Evolutionary conservation across 2,113 vertebrate genomes (phyloP), one percentile per base, ranked within the genome.

Genomic region (Carettochelys insculpta): DNA sequence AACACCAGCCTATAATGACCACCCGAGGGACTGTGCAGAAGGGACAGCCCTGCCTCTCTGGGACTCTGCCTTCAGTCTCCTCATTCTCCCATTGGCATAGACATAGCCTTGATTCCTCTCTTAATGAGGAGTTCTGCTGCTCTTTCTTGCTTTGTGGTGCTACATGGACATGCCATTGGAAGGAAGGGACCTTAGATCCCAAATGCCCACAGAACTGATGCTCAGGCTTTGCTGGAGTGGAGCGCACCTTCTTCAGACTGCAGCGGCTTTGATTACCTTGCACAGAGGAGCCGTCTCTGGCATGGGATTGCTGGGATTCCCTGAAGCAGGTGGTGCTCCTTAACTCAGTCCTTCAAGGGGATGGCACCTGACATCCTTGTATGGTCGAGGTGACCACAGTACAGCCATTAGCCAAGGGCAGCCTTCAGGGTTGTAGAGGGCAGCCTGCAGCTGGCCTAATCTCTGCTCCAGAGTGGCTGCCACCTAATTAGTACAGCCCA

Each of bases 1-100:
- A 92, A 94, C 84, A 93, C 77, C 83, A 95, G 83, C 68, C 53
- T 85, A 75, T 95, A 96, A 97, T 96, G 93, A 96, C 92, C 68
- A 87, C 96, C 85, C 1, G 76, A 90, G 95, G 89, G 96, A 94
- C 81, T 2, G 2, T 77, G 80, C 92, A 80, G 86, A 95, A 91
- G 88, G 73, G 34, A 94, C 76, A 61, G 51, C 93, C n/a, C 92
- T 87, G 83, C 78, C 65, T 93, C 41, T n/a, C 85, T 92, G 75
- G 89, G 68, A 75, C 38, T 71, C 89, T 86, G 90, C 65, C 50
- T 94, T 90, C 73, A 61, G 73, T 87, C 92, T 90, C 94, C 89
- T 94, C 68, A 24, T 92, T 65, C 81, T 73, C 1, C 38, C 11
- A 85, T 90, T 94, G 94, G 77, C 93, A 94, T 88, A 90, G 11